A percentile compares a stretch with the other conserved stretches of the same genome.
Conservation (phyloP, 2,888 invertebrate genomes). For the Kuschelorhynchus macadamiae region DNA sequence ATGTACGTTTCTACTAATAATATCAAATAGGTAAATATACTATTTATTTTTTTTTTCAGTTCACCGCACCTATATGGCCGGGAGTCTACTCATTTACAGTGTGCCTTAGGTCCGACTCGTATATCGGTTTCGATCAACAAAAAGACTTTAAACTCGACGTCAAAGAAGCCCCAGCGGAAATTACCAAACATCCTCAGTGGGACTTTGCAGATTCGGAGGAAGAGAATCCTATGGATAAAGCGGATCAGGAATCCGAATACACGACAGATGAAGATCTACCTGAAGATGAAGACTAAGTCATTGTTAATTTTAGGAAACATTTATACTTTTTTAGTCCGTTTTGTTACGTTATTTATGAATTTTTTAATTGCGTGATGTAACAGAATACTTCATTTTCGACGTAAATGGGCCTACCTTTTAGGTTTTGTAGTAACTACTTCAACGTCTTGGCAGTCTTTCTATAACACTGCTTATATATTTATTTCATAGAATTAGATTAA, state of each 20-base stretch:
- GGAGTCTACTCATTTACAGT: conserved; percentile 94
- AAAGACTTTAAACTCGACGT: conserved; percentile 98
- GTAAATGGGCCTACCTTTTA: neutral
- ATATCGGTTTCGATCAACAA: conserved; percentile 95
- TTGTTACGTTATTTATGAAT: conserved; percentile 21
- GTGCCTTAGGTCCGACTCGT: conserved; percentile 96
- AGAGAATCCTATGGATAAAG: conserved; percentile 73
- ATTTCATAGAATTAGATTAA: neutral
- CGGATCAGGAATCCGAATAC: conserved; percentile 77
- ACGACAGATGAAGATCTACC: conserved; percentile 79
- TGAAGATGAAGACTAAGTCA: conserved; percentile 61
- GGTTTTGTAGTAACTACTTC: neutral
- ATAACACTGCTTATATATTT: neutral
- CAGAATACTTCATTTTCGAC: conserved; percentile 26
- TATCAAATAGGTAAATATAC: too few species aligned
- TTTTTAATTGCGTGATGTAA: conserved; percentile 11
- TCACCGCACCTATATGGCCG: conserved; percentile 95
- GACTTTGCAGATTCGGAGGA: conserved; percentile 95
- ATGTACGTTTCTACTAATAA: too few species aligned
- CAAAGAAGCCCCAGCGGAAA: conserved; percentile 93
- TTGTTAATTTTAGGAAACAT: conserved; percentile 15
- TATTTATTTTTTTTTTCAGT: too few species aligned
- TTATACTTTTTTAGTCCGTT: conserved; percentile 19
- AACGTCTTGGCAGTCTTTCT: neutral
- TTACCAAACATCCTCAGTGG: conserved; percentile 96